phyloP scores from a whole-genome alignment of 2,113 vertebrate species.

The Noctilio leporinus region DNA sequence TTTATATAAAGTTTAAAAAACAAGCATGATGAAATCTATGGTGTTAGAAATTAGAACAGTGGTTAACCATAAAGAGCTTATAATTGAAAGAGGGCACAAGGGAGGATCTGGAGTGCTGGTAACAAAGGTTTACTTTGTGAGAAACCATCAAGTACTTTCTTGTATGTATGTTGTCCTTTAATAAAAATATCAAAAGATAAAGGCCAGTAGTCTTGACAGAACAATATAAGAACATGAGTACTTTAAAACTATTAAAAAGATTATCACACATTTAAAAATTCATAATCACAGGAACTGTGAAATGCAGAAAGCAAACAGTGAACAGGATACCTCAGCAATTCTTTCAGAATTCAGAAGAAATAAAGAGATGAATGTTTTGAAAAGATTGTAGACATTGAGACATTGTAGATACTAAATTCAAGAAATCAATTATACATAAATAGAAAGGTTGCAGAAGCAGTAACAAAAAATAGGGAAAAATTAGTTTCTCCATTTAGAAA shows the following conservation, averaged over 20 bases:
- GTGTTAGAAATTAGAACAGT: neutral
- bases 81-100: neutral
- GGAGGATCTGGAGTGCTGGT: neutral
- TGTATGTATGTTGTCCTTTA: neutral
- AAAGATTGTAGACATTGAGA: neutral
- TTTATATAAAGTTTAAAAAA: neutral
- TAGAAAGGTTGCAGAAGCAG: neutral
- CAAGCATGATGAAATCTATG: neutral
- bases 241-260: neutral
- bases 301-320: neutral
- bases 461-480: neutral
- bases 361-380: neutral
- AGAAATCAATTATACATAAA: neutral
- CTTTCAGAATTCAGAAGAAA: neutral
- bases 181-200: neutral
- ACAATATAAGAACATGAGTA: neutral
- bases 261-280: neutral
- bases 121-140: neutral
- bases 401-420: neutral
- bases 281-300: neutral
- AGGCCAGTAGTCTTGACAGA: neutral
- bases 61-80: neutral
- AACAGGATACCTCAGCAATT: neutral
- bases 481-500: neutral
- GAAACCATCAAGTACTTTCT: neutral